phyloP scores from a whole-genome alignment of 2,797 vertebrate species.

The Anas bahamensis region DNA sequence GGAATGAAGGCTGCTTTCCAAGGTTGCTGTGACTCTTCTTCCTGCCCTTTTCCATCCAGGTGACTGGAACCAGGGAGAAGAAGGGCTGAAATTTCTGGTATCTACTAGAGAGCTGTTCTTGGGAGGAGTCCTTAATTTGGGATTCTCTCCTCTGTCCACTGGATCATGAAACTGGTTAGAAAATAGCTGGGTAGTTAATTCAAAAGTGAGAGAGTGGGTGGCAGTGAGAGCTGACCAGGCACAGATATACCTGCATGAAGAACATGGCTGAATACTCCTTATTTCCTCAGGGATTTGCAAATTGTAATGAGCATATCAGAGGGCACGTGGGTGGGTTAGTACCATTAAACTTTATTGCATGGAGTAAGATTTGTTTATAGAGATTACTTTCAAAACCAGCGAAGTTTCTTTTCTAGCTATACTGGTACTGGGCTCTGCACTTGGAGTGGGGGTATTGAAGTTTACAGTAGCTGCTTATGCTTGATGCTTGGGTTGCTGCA shows the following conservation, averaged over 20 bases:
- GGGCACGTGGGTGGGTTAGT: not conserved
- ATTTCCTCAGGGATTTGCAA: not conserved
- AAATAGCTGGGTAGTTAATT: not conserved
- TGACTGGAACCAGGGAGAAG: not conserved
- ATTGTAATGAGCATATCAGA: not conserved
- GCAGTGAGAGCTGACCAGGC: not conserved
- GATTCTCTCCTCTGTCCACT: not conserved
- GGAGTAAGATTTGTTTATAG: not conserved
- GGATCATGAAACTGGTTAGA: not conserved
- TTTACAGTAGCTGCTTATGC: not conserved
- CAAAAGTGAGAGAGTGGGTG: not conserved
- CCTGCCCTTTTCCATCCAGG: not conserved
- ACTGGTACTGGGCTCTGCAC: not conserved
- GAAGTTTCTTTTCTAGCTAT: not conserved
- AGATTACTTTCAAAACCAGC: not conserved
- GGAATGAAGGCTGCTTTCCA: not conserved
- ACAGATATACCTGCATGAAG: not conserved
- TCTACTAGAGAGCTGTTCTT: not conserved
- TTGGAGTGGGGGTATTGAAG: not conserved
- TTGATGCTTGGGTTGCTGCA: not conserved
- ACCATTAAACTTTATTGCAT: not conserved
- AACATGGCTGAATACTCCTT: too few relatives aligned
- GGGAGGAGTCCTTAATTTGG: not conserved
- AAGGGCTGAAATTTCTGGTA: not conserved
- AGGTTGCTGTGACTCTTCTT: not conserved